Base-by-base conservation (phyloP, 1,140 invertebrate species). In the Eurytemora carolleeae region DNA sequence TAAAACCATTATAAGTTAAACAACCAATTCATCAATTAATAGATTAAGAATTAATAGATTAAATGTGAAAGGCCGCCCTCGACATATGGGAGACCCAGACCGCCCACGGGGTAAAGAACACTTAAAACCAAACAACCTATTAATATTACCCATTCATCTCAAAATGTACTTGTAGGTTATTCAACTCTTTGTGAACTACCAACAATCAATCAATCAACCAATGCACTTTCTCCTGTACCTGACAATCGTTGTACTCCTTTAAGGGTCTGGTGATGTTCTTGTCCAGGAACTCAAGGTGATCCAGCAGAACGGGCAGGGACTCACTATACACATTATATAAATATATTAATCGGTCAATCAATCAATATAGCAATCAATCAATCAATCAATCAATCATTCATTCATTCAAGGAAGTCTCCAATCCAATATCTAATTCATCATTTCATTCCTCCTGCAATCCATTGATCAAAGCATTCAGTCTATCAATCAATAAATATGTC, bases 191-290 rank as follows among this genome's bases (percentile, higher is more conserved):
- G 7, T 44, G n/a, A 44, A 44, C n/a, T 44, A 44, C 31, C n/a
- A 44, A 44, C 7, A n/a, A 7, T n/a, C n/a, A 44, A 44, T n/a
- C 7, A n/a, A 44, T 44, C n/a, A 12, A 12, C 7, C 31, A 12
- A n/a, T 44, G 7, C n/a, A 44, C 31, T 44, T 44, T 12, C n/a
- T 44, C 7, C 31, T 44, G 7, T 44, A 44, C 31, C 31, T 62
- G 60, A 25, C 44, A 24, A 62, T 62, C 60, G 26, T 62, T 62
- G 25, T 62, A 62, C 19, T 62, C 60, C 24, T 54, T 55, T 23
- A 57, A 56, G 7, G 60, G 60, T 17, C 60, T 2, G 2, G 24
- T 19, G 16, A 62, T 25, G 20, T 24, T 26, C 21, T 24, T 20
- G 12, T 62, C 60, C 15, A 62, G 25, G 60, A 56, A 24, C 2